Conservation (phyloP, 2,113 vertebrate species). For the Fregata magnificens region DNA sequence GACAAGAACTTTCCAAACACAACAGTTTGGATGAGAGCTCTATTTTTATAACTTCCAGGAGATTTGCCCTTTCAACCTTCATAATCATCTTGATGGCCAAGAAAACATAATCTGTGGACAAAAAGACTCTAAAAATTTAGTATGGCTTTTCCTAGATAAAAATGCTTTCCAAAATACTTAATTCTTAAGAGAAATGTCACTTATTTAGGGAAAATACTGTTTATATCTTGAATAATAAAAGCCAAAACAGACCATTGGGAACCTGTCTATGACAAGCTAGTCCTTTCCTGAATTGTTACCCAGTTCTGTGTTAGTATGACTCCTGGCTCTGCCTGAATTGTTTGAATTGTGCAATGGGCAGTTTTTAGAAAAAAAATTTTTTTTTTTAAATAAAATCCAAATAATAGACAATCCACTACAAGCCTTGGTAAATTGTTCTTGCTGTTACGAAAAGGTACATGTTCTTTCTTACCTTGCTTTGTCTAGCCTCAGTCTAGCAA, state of each 20-base stretch:
- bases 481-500: neutral
- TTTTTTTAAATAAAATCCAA: neutral
- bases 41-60: neutral
- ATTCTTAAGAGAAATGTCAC: neutral
- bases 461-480: neutral
- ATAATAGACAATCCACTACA: neutral
- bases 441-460: neutral
- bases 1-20: neutral
- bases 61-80: neutral
- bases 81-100: neutral
- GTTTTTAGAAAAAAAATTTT: neutral
- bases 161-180: neutral
- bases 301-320: neutral
- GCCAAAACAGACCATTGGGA: neutral
- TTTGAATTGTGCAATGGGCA: neutral
- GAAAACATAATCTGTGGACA: neutral
- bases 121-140: neutral
- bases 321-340: neutral
- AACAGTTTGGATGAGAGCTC: neutral
- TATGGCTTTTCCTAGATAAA: neutral
- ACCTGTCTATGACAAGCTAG: neutral
- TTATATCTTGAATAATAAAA: neutral
- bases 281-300: neutral
- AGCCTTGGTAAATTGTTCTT: neutral
- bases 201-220: neutral